phyloP scores from a whole-genome alignment of 2,797 vertebrate genomes.

The Knipowitschia caucasica region DNA sequence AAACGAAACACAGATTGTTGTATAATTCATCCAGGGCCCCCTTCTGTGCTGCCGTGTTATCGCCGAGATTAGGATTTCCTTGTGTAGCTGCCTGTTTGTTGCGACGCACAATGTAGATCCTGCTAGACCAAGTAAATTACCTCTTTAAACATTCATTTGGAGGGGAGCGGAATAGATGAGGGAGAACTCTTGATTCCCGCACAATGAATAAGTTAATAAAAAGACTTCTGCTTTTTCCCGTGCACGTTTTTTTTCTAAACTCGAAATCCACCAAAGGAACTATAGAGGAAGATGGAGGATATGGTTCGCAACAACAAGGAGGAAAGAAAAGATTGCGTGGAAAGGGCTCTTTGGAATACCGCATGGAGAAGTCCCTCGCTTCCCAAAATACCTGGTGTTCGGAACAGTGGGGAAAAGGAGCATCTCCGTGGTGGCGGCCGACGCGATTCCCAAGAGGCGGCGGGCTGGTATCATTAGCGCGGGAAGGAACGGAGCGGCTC shows the following conservation, averaged over 20 bases:
- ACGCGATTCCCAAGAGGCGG: slow-evolving; percentile 80
- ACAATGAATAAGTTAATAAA: slow-evolving; percentile 86
- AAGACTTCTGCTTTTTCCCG: slow-evolving; percentile 62
- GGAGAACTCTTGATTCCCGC: slow-evolving; percentile 78
- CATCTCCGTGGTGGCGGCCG: slow-evolving; percentile 69
- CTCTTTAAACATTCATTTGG: slow-evolving; percentile 83
- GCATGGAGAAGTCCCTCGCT: slow-evolving; percentile 72
- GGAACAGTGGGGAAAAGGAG: slow-evolving; percentile 65
- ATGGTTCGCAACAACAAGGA: slow-evolving; percentile 77
- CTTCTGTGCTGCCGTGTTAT: slow-evolving; percentile 68
- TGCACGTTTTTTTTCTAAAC: slow-evolving; percentile 58
- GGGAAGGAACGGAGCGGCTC: slow-evolving; percentile 78
- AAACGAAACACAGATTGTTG: slow-evolving; percentile 80
- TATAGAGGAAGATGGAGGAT: slow-evolving; percentile 63
- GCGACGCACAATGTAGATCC: slow-evolving; percentile 77
- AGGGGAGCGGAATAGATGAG: slow-evolving; percentile 31
- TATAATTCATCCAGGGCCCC: slow-evolving; percentile 81
- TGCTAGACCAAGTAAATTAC: slow-evolving; percentile 79
- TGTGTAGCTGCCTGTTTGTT: slow-evolving; percentile 79
- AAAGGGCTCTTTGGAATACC: slow-evolving; percentile 73
- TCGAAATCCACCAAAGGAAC: slow-evolving; percentile 64
- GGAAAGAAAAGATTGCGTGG: slow-evolving; percentile 57
- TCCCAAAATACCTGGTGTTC: slow-evolving; percentile 81
- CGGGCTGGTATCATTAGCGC: slow-evolving; percentile 83
- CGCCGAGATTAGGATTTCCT: slow-evolving; percentile 80